These are phyloP conservation scores for Apteryx owenii DNA, from an alignment of 2,113 vertebrate genomes.

Conservation along the genomic window DNA sequence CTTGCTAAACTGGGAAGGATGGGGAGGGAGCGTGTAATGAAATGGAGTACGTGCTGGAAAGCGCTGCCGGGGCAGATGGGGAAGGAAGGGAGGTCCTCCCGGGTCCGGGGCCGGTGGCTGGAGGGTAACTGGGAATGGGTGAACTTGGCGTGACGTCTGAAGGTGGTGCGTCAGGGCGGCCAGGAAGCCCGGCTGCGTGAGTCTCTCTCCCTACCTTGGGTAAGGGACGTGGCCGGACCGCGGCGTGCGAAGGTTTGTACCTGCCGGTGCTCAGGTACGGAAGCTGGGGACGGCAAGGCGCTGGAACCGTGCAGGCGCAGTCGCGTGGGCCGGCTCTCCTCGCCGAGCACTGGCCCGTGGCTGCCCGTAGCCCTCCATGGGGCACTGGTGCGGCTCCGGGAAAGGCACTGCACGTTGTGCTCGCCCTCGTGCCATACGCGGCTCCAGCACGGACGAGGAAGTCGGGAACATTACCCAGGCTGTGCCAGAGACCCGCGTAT, in stretches of 20 bases:
- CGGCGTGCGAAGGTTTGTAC: neutral
- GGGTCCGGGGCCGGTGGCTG: neutral
- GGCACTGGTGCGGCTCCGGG: too few species aligned
- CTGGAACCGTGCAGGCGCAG: too few species aligned
- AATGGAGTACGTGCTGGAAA: too few species aligned
- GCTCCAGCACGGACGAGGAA: too few species aligned
- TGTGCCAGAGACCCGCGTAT: too few species aligned
- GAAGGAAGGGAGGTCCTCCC: neutral
- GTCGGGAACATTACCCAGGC: too few species aligned
- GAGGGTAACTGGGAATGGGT: neutral
- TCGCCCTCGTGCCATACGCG: too few species aligned
- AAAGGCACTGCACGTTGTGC: too few species aligned
- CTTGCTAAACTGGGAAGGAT: too few species aligned
- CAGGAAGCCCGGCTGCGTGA: fast-evolving
- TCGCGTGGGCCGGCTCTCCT: neutral
- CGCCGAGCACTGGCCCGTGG: neutral
- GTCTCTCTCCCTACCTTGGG: neutral
- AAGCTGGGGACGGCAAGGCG: neutral
- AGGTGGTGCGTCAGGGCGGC: neutral
- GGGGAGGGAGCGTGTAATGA: too few species aligned
- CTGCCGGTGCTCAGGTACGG: fast-evolving
- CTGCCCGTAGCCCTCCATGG: too few species aligned
- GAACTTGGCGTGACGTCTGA: neutral
- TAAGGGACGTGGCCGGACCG: too few species aligned
- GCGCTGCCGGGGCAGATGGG: fast-evolving